phyloP scores from a whole-genome alignment of 2,888 invertebrate genomes.

The Xestia ashworthii region DNA sequence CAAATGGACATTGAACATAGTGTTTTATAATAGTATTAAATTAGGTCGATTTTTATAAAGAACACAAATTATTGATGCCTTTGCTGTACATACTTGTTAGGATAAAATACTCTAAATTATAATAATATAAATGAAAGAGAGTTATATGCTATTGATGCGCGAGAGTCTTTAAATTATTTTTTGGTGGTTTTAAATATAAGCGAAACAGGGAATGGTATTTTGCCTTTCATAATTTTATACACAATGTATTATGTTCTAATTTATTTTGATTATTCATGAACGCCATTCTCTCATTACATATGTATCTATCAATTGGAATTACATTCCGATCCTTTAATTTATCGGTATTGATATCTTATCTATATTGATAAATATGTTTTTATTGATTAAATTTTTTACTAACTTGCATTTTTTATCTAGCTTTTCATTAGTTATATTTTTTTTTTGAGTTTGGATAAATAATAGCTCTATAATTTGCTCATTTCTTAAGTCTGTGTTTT shows the following conservation, averaged over 20 bases:
- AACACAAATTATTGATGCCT: conserved; percentile 39
- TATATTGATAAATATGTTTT: neutral
- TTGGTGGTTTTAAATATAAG: conserved; percentile 32
- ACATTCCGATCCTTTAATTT: conserved; percentile 21
- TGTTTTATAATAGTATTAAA: conserved; percentile 49
- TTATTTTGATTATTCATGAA: conserved; percentile 18
- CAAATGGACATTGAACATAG: neutral
- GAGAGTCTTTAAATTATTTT: conserved; percentile 41
- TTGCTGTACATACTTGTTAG: conserved; percentile 40
- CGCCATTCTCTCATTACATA: conserved; percentile 4
- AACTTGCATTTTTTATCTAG: neutral
- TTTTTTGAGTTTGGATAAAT: conserved; percentile 11
- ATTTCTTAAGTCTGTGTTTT: neutral
- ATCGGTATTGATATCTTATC: no score
- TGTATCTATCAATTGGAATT: conserved; percentile 28
- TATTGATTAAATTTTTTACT: conserved; percentile 11
- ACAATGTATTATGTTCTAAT: conserved; percentile 44
- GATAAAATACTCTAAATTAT: conserved; percentile 39
- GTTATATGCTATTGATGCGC: conserved; percentile 32
- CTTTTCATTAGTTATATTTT: conserved; percentile 7
- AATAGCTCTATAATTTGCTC: neutral
- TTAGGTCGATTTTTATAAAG: conserved; percentile 33
- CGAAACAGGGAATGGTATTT: conserved; percentile 19
- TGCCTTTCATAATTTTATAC: conserved; percentile 16
- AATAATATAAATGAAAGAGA: conserved; percentile 13